Evolutionary conservation across 2,888 invertebrate genomes (phyloP), one percentile per base, ranked within the genome.

Genomic region (Cataglyphis altisquamis): DNA sequence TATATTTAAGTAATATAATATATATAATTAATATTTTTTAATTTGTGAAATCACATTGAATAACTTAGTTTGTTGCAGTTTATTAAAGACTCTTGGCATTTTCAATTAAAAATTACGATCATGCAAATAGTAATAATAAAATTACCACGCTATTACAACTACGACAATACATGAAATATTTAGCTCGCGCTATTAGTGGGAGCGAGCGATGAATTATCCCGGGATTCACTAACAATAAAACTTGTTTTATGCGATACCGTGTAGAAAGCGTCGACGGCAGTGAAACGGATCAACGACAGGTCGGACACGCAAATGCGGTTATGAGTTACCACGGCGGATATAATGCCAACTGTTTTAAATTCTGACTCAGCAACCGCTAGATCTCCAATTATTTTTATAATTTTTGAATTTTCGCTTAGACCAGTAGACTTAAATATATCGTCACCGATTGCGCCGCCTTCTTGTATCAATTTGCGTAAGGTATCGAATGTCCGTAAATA

Each of bases 291-390:
- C 91, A 89, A 90, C 91, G 88, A 90, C 90, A 90, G 84, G 88
- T 89, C 88, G 88, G 89, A 86, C 85, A 85, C 86, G 88, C 84
- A 85, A 86, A 86, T 66, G 80, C 82, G 55, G 83, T 89, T 86
- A 90, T 85, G 84, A 90, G 90, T 90, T 91, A 91, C 88, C 88
- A 87, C 45, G 5, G 32, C 86, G 88, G 70, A 75, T 80, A 72
- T 86, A 83, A 92, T 91, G 88, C 87, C 84, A 90, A 91, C 91
- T 88, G 88, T 92, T 92, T 91, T 92, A 92, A 91, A 91, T 88
- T 87, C 90, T 91, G 91, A 92, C 88, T 92, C 91, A 92, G 84
- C 73, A 18, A 87, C 48, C 55, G 45, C 57, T 62, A 82, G 60
- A 73, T 77, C 64, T 73, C 55, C 82, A 52, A 75, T 70, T 66